phyloP scores from a whole-genome alignment of 2,888 invertebrate species.

The Eupithecia inturbata region DNA sequence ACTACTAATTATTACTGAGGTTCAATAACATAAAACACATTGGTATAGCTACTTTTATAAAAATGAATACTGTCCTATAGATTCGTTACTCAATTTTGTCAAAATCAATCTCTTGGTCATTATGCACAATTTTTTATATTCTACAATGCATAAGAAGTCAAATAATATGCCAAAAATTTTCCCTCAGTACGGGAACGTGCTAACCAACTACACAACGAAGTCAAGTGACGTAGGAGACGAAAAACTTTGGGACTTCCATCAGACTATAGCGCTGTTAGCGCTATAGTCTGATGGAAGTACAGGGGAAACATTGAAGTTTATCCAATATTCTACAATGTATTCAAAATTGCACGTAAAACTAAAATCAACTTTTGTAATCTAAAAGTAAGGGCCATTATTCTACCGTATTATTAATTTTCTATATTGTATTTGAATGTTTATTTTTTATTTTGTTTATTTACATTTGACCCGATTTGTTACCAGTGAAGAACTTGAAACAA shows the following conservation, averaged over 20 bases:
- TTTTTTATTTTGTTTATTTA: not conserved
- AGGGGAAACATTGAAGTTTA: no score
- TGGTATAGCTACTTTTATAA: constrained; percentile 10
- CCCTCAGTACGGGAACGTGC: no score
- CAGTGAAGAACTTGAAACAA: not conserved
- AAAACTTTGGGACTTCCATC: no score
- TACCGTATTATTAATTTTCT: not conserved
- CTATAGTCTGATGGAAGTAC: no score
- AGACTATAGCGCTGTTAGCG: no score
- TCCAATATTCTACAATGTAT: no score
- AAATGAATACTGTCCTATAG: not conserved
- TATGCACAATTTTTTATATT: not conserved
- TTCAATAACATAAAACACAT: constrained; percentile 34
- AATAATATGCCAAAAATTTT: no score
- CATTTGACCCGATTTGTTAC: not conserved
- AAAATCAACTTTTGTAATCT: not conserved
- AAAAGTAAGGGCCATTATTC: not conserved
- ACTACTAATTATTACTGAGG: constrained; percentile 33
- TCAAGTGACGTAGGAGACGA: no score
- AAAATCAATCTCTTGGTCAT: not conserved
- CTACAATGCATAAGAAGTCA: no score
- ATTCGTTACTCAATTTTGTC: not conserved
- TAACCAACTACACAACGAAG: no score
- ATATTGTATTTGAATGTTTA: not conserved
- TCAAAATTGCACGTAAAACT: not conserved